phyloP scores from a whole-genome alignment of 2,113 vertebrate species.

The Aythya baeri region DNA sequence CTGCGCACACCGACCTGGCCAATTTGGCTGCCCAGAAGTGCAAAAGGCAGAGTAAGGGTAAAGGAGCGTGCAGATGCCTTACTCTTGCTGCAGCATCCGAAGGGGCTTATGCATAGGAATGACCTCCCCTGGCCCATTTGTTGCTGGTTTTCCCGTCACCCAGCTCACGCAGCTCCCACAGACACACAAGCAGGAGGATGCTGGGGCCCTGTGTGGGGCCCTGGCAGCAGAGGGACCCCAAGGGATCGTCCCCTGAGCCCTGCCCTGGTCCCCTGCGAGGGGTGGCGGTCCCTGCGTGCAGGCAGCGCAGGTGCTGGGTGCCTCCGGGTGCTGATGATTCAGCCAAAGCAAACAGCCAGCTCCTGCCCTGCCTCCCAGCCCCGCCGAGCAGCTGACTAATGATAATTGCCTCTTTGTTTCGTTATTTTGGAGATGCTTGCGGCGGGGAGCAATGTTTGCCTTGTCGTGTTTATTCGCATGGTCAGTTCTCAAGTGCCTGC shows the following conservation, averaged over 20 bases:
- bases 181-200: accelerated
- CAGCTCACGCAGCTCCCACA: no score
- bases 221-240: neutral
- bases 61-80: accelerated
- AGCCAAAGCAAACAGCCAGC: neutral
- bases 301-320: neutral
- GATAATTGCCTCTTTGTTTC: conserved; percentile 5
- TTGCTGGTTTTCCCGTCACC: accelerated
- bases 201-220: accelerated
- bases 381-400: neutral
- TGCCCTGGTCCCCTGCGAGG: accelerated
- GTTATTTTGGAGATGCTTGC: neutral
- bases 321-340: neutral
- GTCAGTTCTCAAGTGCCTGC: neutral
- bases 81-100: neutral
- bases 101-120: neutral
- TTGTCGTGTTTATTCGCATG: neutral
- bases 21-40: accelerated
- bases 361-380: neutral
- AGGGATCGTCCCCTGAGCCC: neutral
- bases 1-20: neutral
- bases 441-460: neutral
- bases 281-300: accelerated
- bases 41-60: neutral
- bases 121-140: accelerated